Evolutionary conservation across 2,113 vertebrate species (phyloP), one percentile per base, ranked within the genome.

Genomic region (Oryzias melastigma): DNA sequence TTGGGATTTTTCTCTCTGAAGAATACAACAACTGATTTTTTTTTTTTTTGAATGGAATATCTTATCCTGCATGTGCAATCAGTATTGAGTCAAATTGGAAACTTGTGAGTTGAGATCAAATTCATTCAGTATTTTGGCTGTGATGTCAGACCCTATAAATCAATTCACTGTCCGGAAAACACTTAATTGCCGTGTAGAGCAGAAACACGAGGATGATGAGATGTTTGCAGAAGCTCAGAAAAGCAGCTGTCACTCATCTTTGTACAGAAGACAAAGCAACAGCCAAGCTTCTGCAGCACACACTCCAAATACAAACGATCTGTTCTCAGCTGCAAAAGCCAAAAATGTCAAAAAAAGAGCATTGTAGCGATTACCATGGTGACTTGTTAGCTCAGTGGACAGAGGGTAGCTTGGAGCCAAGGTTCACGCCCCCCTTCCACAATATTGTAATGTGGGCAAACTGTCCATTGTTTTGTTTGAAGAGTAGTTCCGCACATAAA

Each of bases 191-290:
- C 62, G 57, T 2, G 15, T 55, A 61, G 62, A 63, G 51, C 57
- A 74, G 17, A 46, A 16, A 40, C 52, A 42, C 44, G 59, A 83
- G 66, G 55, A 66, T 44, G 53, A 70, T 55, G 54, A 65, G 14
- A 52, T 70, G 75, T 81, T 81, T 75, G 65, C 73, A 73, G 55
- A 60, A 53, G 51, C 50, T 63, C 15, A 54, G 72, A 71, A 83
- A 71, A 75, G 73, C 72, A 41, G 18, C 73, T 80, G 82, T 60
- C 71, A 77, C 73, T 85, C 85, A 83, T 80, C 75, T 83, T 68
- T 75, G 73, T 24, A 58, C 60, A 68, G 82, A 73, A 66, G 65
- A 85, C 83, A 80, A 81, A 85, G 71, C 71, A 58, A 84, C 82
- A 81, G 85, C 73, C 55, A 42, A 49, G 68, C 77, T 77, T 81